Base-by-base conservation (phyloP, 2,888 invertebrate species). In the Leistus spinibarbis region DNA sequence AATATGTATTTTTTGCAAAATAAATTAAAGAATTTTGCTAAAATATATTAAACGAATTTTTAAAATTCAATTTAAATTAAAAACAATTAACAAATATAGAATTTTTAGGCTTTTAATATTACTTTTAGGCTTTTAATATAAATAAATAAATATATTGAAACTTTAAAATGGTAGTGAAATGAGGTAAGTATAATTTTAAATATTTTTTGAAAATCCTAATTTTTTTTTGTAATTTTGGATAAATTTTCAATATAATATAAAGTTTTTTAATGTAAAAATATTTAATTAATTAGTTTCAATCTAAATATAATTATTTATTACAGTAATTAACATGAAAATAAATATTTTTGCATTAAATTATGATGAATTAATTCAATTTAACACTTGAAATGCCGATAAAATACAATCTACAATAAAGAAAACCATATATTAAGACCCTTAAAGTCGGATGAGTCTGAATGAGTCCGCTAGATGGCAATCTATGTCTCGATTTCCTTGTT, bases 401-500 rank as follows among this genome's bases (percentile, higher is more conserved):
- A 57, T 57, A 24, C 17, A n/a, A 16, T 13, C 40, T 68, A 56
- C 56, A 40, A 40, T 40, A 40, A 40, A 40, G 40, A 7, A 40
- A 40, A 57, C 7, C 10, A 57, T 57, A 19, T 56, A 27, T 27
- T 64, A 27, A 66, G 54, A 16, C 54, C 17, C 20, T 24, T 69
- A 53, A 53, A 68, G 54, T 68, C 68, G 71, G 71, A 71, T 54
- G 71, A 27, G 64, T 63, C 54, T n/a, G n/a, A 54, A 64, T 54
- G 54, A 54, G 71, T 71, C 71, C 71, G 22, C 56, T 71, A 71
- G 71, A 65, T 71, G 71, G 76, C 76, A 73, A 72, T 62, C 40
- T 73, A 70, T 73, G 73, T 76, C 73, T 76, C 73, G 76, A n/a
- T 76, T 69, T 76, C 76, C 74, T 76, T 76, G 75, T 76, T 76